These are phyloP conservation scores for Umimayanthus kanabou DNA, from an alignment of 92 coral and sea anemone genomes.

Conservation along the genomic window DNA sequence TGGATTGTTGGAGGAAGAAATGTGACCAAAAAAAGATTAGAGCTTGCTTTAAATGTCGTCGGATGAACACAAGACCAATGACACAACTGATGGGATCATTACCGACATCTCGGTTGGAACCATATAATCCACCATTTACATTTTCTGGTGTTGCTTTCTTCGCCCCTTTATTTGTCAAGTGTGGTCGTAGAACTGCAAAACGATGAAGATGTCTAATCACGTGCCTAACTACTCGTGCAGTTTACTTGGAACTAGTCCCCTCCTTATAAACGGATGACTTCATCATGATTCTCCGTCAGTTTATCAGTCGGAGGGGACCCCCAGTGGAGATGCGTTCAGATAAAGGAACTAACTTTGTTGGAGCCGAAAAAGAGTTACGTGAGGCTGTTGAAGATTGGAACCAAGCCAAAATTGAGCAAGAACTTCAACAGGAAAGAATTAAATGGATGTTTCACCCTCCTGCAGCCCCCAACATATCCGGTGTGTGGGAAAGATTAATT, in stretches of 20 bases:
- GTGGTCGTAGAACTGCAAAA: slow-evolving; percentile 65
- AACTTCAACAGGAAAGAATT: slow-evolving; percentile 50
- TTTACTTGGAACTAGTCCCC: slow-evolving; percentile 59
- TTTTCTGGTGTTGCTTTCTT: slow-evolving; percentile 55
- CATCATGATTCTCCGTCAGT: slow-evolving; percentile 62
- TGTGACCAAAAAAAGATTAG: slow-evolving; percentile 60
- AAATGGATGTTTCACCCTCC: slow-evolving; percentile 69
- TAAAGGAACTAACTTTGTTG: slow-evolving; percentile 68
- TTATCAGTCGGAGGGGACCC: slow-evolving; percentile 62
- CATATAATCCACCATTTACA: slow-evolving; percentile 74
- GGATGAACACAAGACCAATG: slow-evolving; percentile 62
- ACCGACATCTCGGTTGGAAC: slow-evolving; percentile 55
- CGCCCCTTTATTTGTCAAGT: slow-evolving; percentile 61
- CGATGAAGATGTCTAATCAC: slow-evolving; percentile 57
- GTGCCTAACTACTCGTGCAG: slow-evolving; percentile 24
- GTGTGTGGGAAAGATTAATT: slow-evolving; percentile 58
- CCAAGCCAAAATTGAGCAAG: slow-evolving; percentile 44
- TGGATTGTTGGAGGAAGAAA: slow-evolving; percentile 64
- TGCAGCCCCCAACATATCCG: slow-evolving; percentile 61
- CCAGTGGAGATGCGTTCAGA: slow-evolving; percentile 62
- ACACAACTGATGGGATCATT: slow-evolving; percentile 64
- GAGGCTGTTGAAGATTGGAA: slow-evolving; percentile 50
- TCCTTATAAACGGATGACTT: slow-evolving; percentile 62
- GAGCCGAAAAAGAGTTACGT: slow-evolving; percentile 57
- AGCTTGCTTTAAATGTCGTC: slow-evolving; percentile 57